These are phyloP conservation scores for Drosophila greeni DNA, from an alignment of 2,888 invertebrate genomes.

Conservation along the genomic window DNA sequence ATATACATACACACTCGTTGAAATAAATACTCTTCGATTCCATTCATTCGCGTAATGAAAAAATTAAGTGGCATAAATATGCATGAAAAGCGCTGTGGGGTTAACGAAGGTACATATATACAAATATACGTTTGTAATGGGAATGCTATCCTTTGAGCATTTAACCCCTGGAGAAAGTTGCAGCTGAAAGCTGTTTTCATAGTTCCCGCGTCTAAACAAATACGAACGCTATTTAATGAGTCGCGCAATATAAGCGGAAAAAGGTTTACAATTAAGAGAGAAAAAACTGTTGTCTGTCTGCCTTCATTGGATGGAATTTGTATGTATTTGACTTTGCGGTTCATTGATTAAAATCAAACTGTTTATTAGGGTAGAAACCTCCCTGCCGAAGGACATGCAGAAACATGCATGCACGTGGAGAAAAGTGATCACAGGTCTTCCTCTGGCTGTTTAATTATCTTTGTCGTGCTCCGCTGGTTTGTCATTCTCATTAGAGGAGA, in stretches of 20 bases:
- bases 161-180: constrained; percentile 47
- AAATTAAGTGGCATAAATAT: constrained; percentile 74
- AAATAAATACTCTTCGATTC: constrained; percentile 42
- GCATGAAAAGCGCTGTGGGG: constrained; percentile 55
- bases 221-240: constrained; percentile 59
- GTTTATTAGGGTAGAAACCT: constrained; percentile 53
- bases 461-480: constrained; percentile 56
- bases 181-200: constrained; percentile 48
- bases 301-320: constrained; percentile 53
- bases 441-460: constrained; percentile 71
- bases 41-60: constrained; percentile 37
- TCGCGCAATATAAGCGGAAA: constrained; percentile 41
- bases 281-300: constrained; percentile 34
- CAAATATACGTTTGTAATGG: constrained; percentile 20
- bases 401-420: background rate
- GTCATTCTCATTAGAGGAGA: constrained; percentile 69
- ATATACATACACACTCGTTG: constrained; percentile 30
- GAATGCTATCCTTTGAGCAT: constrained; percentile 26
- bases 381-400: constrained; percentile 10
- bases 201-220: constrained; percentile 64
- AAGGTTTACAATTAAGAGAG: constrained; percentile 64
- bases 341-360: constrained; percentile 75
- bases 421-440: constrained; percentile 35
- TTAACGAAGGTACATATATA: background rate
- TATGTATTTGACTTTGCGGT: constrained; percentile 67